phyloP scores from a whole-genome alignment of 2,888 invertebrate species.

The Aspidiotus rigidus region DNA sequence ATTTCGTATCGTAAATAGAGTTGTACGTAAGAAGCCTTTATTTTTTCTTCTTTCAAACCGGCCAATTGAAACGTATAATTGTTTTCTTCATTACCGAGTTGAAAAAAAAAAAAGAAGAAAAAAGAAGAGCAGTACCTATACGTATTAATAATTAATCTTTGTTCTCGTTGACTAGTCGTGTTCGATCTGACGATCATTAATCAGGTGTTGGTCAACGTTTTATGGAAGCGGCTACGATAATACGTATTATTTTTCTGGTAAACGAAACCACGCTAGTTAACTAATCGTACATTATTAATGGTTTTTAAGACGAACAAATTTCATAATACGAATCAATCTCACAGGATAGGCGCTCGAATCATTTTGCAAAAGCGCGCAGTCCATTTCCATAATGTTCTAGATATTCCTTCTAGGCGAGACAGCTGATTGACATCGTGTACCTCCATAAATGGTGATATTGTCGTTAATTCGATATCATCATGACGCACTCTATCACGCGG shows the following conservation, averaged over 20 bases:
- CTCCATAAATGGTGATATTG: too few species aligned
- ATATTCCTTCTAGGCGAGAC: too few species aligned
- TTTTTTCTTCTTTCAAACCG: neutral
- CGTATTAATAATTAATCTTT: slow-evolving; percentile 12
- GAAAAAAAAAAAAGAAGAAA: neutral
- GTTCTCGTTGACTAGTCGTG: slow-evolving; percentile 10
- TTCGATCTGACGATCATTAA: slow-evolving; percentile 6
- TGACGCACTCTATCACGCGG: too few species aligned
- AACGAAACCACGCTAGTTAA: slow-evolving; percentile 5
- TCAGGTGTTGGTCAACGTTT: slow-evolving; percentile 12
- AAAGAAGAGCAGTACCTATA: neutral
- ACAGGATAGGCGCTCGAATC: too few species aligned
- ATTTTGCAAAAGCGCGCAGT: too few species aligned
- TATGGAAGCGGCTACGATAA: slow-evolving; percentile 6
- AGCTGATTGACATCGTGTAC: too few species aligned
- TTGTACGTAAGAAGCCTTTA: neutral
- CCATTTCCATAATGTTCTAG: too few species aligned
- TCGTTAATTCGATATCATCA: too few species aligned
- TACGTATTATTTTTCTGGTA: slow-evolving; percentile 2
- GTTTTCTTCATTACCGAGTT: neutral
- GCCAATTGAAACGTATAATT: slow-evolving; percentile 16
- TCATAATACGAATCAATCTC: neutral
- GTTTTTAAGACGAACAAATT: slow-evolving; percentile 10
- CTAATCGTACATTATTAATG: slow-evolving; percentile 16
- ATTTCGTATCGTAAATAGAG: slow-evolving; percentile 11